phyloP scores from a whole-genome alignment of 2,888 invertebrate species.

The Achlya flavicornis region DNA sequence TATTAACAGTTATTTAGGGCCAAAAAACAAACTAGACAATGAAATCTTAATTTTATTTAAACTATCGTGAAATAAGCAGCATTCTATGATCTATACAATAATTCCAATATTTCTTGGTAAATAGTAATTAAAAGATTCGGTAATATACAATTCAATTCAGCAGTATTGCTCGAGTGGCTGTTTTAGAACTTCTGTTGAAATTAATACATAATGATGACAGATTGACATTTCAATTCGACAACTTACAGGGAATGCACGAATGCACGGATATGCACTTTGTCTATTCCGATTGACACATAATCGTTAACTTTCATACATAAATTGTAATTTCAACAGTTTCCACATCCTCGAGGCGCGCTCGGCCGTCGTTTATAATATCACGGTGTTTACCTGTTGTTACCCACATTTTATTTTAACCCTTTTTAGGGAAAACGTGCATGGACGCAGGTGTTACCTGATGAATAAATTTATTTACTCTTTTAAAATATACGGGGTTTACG shows the following conservation, averaged over 20 bases:
- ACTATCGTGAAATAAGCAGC: too few relatives aligned
- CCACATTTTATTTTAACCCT: conserved; percentile 12
- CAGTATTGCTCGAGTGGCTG: too few relatives aligned
- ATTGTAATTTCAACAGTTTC: conserved; percentile 23
- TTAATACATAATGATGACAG: conserved; percentile 18
- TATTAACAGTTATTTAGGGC: too few relatives aligned
- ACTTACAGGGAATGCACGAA: conserved; percentile 14
- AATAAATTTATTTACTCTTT: conserved; percentile 14
- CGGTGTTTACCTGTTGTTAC: conserved; percentile 11
- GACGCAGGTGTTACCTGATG: conserved; percentile 13
- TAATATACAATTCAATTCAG: too few relatives aligned
- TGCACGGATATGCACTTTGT: conserved; percentile 26
- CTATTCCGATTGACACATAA: conserved; percentile 21
- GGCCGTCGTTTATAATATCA: neutral
- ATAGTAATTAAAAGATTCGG: too few relatives aligned
- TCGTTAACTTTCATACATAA: conserved; percentile 17
- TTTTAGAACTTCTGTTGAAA: too few relatives aligned
- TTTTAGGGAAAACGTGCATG: conserved; percentile 10
- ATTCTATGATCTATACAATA: too few relatives aligned
- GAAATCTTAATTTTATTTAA: too few relatives aligned
- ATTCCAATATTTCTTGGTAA: too few relatives aligned
- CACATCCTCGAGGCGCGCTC: conserved; percentile 17
- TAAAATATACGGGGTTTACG: conserved; percentile 12
- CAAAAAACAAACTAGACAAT: too few relatives aligned
- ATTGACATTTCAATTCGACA: conserved; percentile 23